Conservation (phyloP, 2,888 invertebrate species). For the Tetropium fuscum region DNA sequence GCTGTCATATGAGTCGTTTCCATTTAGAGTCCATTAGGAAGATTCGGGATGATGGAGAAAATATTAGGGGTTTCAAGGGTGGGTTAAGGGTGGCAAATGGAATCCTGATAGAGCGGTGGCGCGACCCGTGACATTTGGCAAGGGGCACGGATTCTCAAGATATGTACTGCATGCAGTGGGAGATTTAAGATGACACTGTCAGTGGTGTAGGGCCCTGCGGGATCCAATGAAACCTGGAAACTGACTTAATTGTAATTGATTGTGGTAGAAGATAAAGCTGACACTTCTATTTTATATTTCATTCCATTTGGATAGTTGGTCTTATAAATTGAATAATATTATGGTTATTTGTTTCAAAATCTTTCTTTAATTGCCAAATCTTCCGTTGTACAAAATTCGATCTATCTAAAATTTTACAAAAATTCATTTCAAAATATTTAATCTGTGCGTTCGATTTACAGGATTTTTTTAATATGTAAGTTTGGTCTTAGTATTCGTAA, state of each 20-base stretch:
- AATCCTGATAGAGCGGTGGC: constrained; percentile 54
- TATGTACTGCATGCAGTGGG: constrained; percentile 52
- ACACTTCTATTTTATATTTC: too few relatives aligned
- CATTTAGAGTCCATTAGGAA: constrained; percentile 63
- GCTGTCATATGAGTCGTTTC: constrained; percentile 59
- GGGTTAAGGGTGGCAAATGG: constrained; percentile 36
- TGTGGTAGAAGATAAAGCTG: too few relatives aligned
- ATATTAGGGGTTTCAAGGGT: constrained; percentile 56
- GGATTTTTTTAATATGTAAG: too few relatives aligned
- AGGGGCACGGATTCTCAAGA: constrained; percentile 57
- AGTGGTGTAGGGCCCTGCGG: constrained; percentile 23
- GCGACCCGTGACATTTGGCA: constrained; percentile 58
- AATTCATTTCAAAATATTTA: too few relatives aligned
- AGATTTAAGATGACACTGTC: constrained; percentile 38
- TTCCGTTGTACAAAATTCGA: too few relatives aligned
- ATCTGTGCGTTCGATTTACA: too few relatives aligned
- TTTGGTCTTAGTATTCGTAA: too few relatives aligned
- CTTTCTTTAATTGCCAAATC: too few relatives aligned
- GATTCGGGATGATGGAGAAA: constrained; percentile 58
- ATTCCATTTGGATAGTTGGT: too few relatives aligned
- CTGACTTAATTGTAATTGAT: not conserved
- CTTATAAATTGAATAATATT: not conserved
- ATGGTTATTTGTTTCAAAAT: not conserved
- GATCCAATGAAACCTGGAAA: not conserved
- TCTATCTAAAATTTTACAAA: too few relatives aligned